Conservation (phyloP, 2,797 vertebrate species). For the Craterocephalus amniculus region DNA sequence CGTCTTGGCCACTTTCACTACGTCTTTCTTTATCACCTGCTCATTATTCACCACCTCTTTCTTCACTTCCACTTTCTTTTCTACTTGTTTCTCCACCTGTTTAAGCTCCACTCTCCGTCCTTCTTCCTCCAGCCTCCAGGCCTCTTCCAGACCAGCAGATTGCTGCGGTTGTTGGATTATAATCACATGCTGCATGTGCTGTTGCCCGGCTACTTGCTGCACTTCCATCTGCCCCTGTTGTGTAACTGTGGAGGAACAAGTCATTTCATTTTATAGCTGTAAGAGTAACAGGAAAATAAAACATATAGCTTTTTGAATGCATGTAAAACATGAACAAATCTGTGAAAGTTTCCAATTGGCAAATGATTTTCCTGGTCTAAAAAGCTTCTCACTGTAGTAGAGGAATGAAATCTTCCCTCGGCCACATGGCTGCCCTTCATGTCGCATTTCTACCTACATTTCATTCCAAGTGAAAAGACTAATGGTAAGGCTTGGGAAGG, state of each 20-base stretch:
- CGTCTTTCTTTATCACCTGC: constrained; percentile 33
- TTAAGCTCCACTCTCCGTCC: constrained; percentile 21
- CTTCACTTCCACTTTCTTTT: constrained; percentile 37
- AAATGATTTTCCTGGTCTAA: too few species aligned
- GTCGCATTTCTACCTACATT: too few species aligned
- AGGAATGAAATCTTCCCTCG: too few species aligned
- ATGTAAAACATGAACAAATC: too few species aligned
- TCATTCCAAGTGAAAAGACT: too few species aligned
- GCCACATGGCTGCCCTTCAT: too few species aligned
- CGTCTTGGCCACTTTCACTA: constrained; percentile 64
- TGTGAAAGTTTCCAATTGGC: too few species aligned
- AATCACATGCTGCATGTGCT: constrained; percentile 7
- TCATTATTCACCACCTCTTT: constrained; percentile 36
- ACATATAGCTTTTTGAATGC: too few species aligned
- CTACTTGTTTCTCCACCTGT: constrained; percentile 19
- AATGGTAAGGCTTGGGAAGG: too few species aligned
- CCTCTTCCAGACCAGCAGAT: constrained; percentile 26
- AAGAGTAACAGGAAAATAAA: not conserved
- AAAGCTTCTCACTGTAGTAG: too few species aligned
- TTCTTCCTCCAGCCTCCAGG: constrained; percentile 41
- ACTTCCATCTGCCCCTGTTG: constrained; percentile 28
- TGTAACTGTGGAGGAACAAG: constrained; percentile 36
- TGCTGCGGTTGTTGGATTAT: constrained; percentile 45
- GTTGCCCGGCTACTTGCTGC: constrained; percentile 10
- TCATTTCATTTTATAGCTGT: not conserved